Conservation (phyloP, 23 tunicate genomes). For the Botrylloides violaceus region DNA sequence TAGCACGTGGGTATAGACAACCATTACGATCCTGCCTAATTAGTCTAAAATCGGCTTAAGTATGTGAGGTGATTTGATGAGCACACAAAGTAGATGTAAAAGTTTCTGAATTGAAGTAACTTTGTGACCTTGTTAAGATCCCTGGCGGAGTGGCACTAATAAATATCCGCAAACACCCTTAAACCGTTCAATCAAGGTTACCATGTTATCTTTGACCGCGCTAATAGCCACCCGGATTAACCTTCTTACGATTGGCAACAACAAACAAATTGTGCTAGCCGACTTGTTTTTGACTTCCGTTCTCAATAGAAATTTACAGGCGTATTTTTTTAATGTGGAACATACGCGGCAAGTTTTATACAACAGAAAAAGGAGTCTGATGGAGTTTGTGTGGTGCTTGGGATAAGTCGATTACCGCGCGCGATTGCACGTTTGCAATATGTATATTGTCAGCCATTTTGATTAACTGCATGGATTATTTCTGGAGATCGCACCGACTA, state of each 20-base stretch:
- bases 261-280: conserved; percentile 7
- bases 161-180: conserved; percentile 35
- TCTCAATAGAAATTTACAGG: too few relatives aligned
- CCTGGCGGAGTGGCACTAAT: conserved; percentile 18
- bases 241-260: conserved; percentile 23
- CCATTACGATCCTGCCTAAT: conserved; percentile 5
- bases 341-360: too few relatives aligned
- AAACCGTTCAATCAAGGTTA: conserved; percentile 33
- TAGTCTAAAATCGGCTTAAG: conserved; percentile 18
- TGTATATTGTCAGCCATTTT: not conserved
- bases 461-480: too few relatives aligned
- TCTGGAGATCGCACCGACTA: too few relatives aligned
- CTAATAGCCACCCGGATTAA: conserved; percentile 28
- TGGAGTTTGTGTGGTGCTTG: too few relatives aligned
- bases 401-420: too few relatives aligned
- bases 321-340: too few relatives aligned
- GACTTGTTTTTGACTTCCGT: conserved; percentile 7
- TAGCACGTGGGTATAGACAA: not conserved
- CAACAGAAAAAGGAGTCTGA: too few relatives aligned
- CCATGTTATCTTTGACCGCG: conserved; percentile 22
- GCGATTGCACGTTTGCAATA: too few relatives aligned
- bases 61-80: not conserved
- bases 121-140: conserved; percentile 24
- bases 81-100: not conserved
- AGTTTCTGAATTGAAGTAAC: not conserved